Evolutionary conservation across 2,797 vertebrate species (phyloP).

Genomic region (Gallinago stenura): DNA sequence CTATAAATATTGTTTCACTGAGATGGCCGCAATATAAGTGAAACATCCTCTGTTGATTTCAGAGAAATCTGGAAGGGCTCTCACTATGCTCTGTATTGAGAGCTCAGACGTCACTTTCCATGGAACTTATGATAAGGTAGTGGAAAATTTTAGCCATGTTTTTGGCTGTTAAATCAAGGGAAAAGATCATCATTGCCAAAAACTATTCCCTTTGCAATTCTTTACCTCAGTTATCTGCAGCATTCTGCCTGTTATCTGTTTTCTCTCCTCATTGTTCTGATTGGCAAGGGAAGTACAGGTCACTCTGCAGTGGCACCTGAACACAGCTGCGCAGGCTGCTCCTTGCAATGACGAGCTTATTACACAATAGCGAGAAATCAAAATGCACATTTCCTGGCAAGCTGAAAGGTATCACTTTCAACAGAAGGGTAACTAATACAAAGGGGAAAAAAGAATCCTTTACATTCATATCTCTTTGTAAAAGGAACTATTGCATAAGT

Average conservation of each 20-base stretch:
- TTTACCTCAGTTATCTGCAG: conserved; percentile 64
- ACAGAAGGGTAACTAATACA: not conserved
- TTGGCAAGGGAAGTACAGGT: conserved; percentile 70
- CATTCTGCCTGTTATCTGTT: conserved; percentile 53
- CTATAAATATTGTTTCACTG: not conserved
- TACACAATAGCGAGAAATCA: conserved; percentile 53
- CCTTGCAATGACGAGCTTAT: conserved; percentile 13
- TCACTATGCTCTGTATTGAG: not conserved
- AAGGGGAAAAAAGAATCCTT: conserved; percentile 7
- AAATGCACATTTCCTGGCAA: conserved; percentile 48
- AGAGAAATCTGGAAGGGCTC: conserved; percentile 43
- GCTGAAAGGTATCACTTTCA: conserved; percentile 50
- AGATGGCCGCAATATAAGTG: not conserved
- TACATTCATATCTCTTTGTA: not conserved
- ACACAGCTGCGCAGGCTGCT: conserved; percentile 44
- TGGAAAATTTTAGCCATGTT: conserved; percentile 73
- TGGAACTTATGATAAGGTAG: conserved; percentile 62
- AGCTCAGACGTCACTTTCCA: conserved; percentile 59
- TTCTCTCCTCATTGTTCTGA: conserved; percentile 70
- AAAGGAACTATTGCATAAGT: not conserved
- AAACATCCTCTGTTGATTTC: not conserved
- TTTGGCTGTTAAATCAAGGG: conserved; percentile 59
- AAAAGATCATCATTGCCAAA: conserved; percentile 65
- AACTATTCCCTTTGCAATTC: conserved; percentile 57
- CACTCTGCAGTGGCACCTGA: conserved; percentile 49